phyloP scores from a whole-genome alignment of 2,797 vertebrate species.

The Miichthys miiuy region DNA sequence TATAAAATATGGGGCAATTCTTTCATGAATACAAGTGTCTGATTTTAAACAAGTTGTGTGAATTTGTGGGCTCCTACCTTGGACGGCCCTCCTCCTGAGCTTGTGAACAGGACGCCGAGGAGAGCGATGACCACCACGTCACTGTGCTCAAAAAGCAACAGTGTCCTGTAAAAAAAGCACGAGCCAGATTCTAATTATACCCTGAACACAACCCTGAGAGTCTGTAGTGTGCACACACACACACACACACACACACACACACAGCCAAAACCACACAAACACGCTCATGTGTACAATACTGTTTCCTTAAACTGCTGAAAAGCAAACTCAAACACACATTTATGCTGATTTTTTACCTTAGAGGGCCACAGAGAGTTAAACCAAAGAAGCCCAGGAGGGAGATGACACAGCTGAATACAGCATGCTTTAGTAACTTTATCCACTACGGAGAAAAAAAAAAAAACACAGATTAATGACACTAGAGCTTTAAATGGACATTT shows the following conservation, averaged over 20 bases:
- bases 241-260: not conserved
- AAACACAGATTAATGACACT: not conserved
- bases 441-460: slow-evolving; percentile 85
- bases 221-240: not conserved
- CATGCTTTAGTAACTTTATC: slow-evolving; percentile 97
- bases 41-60: not conserved
- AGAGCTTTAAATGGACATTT: not conserved
- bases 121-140: slow-evolving; percentile 94
- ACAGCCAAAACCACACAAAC: not conserved
- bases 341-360: slow-evolving; percentile 87
- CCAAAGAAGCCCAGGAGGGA: slow-evolving; percentile 97
- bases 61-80: slow-evolving; percentile 85
- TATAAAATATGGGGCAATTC: not conserved
- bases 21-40: not conserved
- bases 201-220: not conserved
- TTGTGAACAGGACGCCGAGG: slow-evolving; percentile 94
- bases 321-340: not conserved
- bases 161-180: slow-evolving; percentile 84
- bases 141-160: slow-evolving; percentile 96
- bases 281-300: not conserved
- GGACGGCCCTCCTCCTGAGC: slow-evolving; percentile 94
- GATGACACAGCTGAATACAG: slow-evolving; percentile 93
- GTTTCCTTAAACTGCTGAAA: not conserved
- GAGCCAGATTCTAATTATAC: not conserved
- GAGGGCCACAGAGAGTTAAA: slow-evolving; percentile 96